phyloP scores from a whole-genome alignment of 1,140 invertebrate species.

The Drosophila oshimai region DNA sequence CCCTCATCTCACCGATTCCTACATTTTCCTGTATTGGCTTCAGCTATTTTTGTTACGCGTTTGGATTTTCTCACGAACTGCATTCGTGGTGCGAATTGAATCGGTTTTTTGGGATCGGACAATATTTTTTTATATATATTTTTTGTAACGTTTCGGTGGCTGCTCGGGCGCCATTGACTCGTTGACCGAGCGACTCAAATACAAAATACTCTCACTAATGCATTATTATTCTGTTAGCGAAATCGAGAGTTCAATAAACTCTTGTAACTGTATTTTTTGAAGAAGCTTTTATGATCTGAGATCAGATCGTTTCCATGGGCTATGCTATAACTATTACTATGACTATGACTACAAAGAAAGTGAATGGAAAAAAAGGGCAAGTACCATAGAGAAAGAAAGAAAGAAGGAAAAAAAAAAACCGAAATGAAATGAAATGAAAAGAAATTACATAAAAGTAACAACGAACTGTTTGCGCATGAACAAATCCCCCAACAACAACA shows the following conservation, averaged over 20 bases:
- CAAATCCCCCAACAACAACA: conserved; percentile 27
- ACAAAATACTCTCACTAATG: conserved; percentile 13
- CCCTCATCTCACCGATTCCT: neutral
- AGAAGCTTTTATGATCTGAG: conserved; percentile 4
- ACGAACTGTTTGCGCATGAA: conserved; percentile 62
- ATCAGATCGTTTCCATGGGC: neutral
- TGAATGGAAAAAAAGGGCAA: conserved; percentile 53
- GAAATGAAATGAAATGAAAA: conserved; percentile 67
- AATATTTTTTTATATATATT: conserved; percentile 26
- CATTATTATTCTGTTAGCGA: conserved; percentile 71
- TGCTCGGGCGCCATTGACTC: conserved; percentile 69
- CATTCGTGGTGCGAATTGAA: conserved; percentile 35
- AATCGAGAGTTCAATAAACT: conserved; percentile 82
- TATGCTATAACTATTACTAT: conserved; percentile 4
- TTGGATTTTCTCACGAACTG: conserved; percentile 42
- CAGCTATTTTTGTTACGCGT: conserved; percentile 12
- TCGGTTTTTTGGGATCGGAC: conserved; percentile 27
- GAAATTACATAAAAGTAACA: conserved; percentile 80
- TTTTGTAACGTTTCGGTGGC: conserved; percentile 32
- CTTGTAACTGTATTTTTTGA: conserved; percentile 54
- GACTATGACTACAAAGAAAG: conserved; percentile 58
- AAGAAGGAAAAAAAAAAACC: neutral
- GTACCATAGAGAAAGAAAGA: neutral
- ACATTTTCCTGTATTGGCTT: conserved; percentile 25
- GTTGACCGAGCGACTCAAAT: conserved; percentile 73